A percentile compares a stretch with the other conserved stretches of the same genome.
Conservation (phyloP, 2,888 invertebrate genomes). For the Orthosia gracilis region DNA sequence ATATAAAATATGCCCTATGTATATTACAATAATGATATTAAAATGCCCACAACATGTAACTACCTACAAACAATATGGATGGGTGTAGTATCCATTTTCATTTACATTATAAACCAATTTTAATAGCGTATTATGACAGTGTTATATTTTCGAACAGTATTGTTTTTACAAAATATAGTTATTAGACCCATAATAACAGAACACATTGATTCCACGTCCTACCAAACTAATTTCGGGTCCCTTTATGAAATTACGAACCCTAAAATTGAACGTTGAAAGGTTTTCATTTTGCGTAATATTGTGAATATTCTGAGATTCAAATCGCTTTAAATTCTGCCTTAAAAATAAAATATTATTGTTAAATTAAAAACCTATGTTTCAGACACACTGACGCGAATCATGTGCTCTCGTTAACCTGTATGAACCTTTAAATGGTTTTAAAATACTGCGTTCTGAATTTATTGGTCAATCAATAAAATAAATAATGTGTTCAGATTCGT, state of each 20-base stretch:
- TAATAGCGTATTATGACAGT: slow-evolving; percentile 20
- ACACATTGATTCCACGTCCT: slow-evolving; percentile 19
- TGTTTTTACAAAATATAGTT: slow-evolving; percentile 24
- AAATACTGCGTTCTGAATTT: slow-evolving; percentile 35
- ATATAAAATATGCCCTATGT: slow-evolving; percentile 69
- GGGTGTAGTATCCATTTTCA: slow-evolving; percentile 8
- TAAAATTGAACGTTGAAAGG: not conserved
- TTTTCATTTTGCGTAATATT: not conserved
- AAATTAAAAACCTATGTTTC: slow-evolving; percentile 31
- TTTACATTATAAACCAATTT: not conserved
- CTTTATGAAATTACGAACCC: not conserved
- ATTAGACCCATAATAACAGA: slow-evolving; percentile 43
- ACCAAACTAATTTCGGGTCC: slow-evolving; percentile 1
- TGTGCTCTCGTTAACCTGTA: too few relatives aligned
- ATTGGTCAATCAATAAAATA: slow-evolving; percentile 40
- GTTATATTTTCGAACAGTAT: slow-evolving; percentile 28
- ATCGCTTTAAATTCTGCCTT: not conserved
- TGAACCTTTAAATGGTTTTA: slow-evolving; percentile 20
- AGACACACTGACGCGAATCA: too few relatives aligned
- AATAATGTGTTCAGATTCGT: slow-evolving; percentile 71
- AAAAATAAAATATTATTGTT: slow-evolving; percentile 11
- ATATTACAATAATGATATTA: slow-evolving; percentile 47
- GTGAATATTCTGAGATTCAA: slow-evolving; percentile 33
- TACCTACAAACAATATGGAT: slow-evolving; percentile 21
- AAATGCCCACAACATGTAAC: slow-evolving; percentile 54